These are phyloP conservation scores for Pheosia gnoma DNA, from an alignment of 2,888 invertebrate genomes.

Conservation along the genomic window DNA sequence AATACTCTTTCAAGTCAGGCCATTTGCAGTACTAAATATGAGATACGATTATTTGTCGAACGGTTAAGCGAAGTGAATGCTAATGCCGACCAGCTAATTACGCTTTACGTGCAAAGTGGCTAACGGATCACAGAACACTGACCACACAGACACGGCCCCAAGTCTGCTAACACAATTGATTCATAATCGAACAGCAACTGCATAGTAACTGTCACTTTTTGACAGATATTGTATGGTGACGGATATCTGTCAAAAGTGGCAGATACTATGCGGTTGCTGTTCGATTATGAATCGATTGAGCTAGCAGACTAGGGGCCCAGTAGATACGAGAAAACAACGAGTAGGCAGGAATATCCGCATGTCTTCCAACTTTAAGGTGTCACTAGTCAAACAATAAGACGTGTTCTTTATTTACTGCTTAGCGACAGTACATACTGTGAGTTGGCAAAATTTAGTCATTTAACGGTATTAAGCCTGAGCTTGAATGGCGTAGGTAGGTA, in stretches of 20 bases:
- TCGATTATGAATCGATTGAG: too few species aligned
- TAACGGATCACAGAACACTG: constrained; percentile 19
- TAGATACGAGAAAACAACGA: not conserved
- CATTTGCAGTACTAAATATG: constrained; percentile 10
- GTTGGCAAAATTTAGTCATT: not conserved
- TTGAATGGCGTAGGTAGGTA: not conserved
- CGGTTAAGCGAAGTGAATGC: constrained; percentile 46
- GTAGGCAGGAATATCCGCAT: not conserved
- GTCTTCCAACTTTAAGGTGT: not conserved
- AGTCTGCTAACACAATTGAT: too few species aligned
- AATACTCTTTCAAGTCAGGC: not conserved
- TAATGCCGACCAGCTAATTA: constrained; percentile 41
- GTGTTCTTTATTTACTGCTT: not conserved
- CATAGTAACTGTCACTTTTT: too few species aligned
- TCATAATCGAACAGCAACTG: too few species aligned
- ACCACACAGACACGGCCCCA: not conserved
- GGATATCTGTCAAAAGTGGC: too few species aligned
- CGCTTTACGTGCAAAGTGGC: constrained; percentile 23
- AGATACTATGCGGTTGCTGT: too few species aligned
- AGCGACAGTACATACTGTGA: not conserved
- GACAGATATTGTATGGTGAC: too few species aligned
- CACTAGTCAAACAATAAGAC: not conserved
- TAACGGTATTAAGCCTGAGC: not conserved
- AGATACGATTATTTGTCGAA: constrained; percentile 30
- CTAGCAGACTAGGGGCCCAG: not conserved